phyloP scores from a whole-genome alignment of 2,113 vertebrate species.

The Anas platyrhynchos region DNA sequence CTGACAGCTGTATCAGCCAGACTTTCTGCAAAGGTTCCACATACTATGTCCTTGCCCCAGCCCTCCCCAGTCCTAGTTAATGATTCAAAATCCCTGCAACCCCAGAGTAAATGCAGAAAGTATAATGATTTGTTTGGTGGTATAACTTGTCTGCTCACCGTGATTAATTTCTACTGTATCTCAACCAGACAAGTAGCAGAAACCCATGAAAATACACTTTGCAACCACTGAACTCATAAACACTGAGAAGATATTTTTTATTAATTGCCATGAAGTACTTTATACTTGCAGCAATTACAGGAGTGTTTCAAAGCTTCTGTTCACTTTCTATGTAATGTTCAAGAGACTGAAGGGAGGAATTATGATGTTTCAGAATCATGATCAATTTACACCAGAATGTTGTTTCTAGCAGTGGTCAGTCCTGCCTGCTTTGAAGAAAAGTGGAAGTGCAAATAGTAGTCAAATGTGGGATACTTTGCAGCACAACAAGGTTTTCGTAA shows the following conservation, averaged over 20 bases:
- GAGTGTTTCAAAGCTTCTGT: not conserved
- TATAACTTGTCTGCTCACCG: not conserved
- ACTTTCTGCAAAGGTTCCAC: not conserved
- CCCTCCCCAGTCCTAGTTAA: slow-evolving; percentile 17
- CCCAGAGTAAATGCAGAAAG: not conserved
- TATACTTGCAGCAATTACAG: not conserved
- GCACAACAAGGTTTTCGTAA: not conserved
- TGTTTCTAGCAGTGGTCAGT: not conserved
- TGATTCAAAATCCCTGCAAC: slow-evolving; percentile 17
- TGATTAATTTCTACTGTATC: not conserved
- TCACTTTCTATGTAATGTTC: not conserved
- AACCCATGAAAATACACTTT: not conserved
- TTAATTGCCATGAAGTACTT: not conserved
- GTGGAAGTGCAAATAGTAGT: not conserved
- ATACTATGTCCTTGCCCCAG: not conserved
- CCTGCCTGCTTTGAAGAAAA: not conserved
- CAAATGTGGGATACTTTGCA: not conserved
- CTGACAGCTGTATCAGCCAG: not conserved
- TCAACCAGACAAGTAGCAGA: not conserved
- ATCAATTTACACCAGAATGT: not conserved
- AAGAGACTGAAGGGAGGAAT: not conserved
- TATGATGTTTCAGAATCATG: not conserved
- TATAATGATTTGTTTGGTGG: not conserved
- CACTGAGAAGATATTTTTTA: not conserved
- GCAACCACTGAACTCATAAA: not conserved